Conservation (phyloP, 2,888 invertebrate genomes). For the Lottia gigantea region DNA sequence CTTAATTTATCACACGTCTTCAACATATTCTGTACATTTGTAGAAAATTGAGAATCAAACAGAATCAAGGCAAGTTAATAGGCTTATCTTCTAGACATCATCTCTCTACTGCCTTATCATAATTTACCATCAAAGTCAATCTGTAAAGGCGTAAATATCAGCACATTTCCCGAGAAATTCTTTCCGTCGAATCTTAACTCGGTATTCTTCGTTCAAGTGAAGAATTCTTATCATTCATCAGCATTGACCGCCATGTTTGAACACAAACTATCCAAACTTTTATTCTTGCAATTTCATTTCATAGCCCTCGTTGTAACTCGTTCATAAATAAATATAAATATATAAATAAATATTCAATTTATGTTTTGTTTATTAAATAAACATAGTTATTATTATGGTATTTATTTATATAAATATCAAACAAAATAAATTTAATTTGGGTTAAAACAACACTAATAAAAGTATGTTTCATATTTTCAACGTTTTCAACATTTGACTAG, state of each 20-base stretch:
- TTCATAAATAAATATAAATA: neutral
- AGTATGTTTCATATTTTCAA: no score
- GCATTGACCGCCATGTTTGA: neutral
- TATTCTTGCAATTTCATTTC: conserved; percentile 8
- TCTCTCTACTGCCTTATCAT: conserved; percentile 2
- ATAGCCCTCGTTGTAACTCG: no score
- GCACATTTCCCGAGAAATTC: conserved; percentile 4
- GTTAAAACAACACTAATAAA: neutral
- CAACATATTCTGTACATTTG: neutral
- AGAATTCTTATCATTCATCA: no score
- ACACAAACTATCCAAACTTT: neutral
- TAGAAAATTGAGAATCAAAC: neutral
- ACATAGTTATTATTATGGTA: neutral
- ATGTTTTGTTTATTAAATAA: neutral
- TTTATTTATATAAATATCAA: neutral
- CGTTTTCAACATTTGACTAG: no score
- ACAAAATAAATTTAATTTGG: neutral
- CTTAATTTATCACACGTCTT: no score
- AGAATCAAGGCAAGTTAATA: neutral
- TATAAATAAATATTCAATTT: neutral
- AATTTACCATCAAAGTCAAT: conserved; percentile 7
- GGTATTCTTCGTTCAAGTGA: no score
- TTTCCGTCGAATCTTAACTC: no score
- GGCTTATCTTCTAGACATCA: neutral
- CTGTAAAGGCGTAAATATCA: conserved; percentile 8